Conservation (phyloP, 2,888 invertebrate genomes). For the Apamea sordens region DNA sequence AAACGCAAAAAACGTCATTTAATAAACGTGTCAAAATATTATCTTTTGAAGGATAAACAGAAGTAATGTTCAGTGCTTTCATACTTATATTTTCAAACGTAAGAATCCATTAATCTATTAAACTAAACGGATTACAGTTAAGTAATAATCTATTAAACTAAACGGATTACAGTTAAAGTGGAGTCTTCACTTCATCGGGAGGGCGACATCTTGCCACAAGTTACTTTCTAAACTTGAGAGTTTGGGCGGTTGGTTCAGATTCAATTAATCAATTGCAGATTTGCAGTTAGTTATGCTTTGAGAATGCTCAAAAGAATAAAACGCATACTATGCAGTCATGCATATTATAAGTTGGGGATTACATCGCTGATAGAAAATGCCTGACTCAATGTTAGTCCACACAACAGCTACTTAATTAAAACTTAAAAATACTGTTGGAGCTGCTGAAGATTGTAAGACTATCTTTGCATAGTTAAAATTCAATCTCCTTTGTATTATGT, state of each 20-base stretch:
- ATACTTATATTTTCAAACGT: background rate
- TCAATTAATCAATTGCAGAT: background rate
- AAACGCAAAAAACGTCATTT: background rate
- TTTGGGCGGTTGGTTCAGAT: background rate
- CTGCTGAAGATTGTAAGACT: too few species aligned
- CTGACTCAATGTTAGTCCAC: too few species aligned
- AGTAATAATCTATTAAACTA: too few species aligned
- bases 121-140: too few species aligned
- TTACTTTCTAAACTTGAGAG: background rate
- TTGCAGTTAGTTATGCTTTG: background rate
- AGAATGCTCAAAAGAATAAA: background rate
- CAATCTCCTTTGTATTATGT: too few species aligned
- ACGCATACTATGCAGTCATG: too few species aligned
- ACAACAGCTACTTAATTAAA: too few species aligned
- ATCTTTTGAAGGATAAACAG: background rate
- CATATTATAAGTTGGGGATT: too few species aligned
- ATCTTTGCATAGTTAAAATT: too few species aligned
- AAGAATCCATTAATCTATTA: background rate
- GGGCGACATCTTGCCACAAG: background rate
- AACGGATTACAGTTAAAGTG: background rate
- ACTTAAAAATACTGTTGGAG: too few species aligned
- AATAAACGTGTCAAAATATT: background rate
- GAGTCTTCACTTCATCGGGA: background rate
- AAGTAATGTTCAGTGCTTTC: background rate
- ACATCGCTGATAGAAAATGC: too few species aligned